Evolutionary conservation across 2,888 invertebrate genomes (phyloP).

Genomic region (Arctia plantaginis): DNA sequence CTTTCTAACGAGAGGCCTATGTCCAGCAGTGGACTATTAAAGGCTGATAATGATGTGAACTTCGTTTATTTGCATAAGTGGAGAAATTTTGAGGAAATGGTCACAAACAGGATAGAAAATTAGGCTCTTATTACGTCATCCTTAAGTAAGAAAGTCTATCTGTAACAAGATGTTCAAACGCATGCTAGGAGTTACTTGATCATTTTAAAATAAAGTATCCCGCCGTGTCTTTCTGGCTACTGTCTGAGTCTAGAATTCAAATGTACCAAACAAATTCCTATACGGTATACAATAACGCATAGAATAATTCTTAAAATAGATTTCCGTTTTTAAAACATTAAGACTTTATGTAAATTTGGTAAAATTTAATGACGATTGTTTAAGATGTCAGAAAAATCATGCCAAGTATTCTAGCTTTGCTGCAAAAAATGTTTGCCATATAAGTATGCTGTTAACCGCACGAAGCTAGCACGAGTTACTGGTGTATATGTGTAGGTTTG

Average conservation of each 20-base stretch:
- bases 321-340: background rate
- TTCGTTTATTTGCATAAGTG: too few relatives aligned
- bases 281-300: too few relatives aligned
- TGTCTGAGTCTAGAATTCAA: background rate
- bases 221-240: background rate
- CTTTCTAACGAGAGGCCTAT: too few relatives aligned
- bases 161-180: too few relatives aligned
- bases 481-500: background rate
- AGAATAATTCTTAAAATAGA: background rate
- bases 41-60: too few relatives aligned
- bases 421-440: background rate
- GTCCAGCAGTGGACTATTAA: too few relatives aligned
- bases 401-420: background rate
- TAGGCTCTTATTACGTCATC: too few relatives aligned
- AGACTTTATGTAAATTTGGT: background rate
- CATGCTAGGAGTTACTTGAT: too few relatives aligned
- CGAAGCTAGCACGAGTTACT: background rate
- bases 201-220: background rate
- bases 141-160: too few relatives aligned
- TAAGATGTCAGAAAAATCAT: background rate
- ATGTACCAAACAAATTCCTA: too few relatives aligned
- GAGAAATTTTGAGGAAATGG: too few relatives aligned
- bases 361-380: background rate
- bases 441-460: background rate
- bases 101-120: too few relatives aligned